Base-by-base conservation (phyloP, 2,113 vertebrate species). In the Fulmarus glacialis region DNA sequence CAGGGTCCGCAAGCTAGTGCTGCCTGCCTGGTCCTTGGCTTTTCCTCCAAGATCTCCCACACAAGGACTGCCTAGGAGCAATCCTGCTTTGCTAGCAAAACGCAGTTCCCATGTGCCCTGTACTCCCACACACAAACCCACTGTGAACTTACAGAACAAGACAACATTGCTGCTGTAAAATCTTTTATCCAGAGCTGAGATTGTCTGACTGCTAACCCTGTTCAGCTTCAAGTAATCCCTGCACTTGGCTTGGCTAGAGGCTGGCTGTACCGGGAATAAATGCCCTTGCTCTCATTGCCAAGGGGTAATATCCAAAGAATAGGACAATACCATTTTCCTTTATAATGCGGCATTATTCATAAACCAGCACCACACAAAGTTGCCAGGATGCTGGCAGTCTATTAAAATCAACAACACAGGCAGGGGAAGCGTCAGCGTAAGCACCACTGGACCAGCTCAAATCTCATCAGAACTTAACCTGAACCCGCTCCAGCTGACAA, bases 41-140 rank as follows among this genome's bases (percentile, higher is more conserved):
- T 85, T 89, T 62, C 47, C 84, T 93, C 32, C 71, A 53, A 66
- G 90, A 72, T 94, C 90, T 97, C 92, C 96, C 85, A 94, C 85
- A 92, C 58, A 79, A 58, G 84, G 66, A 56, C 74, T 85, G 84
- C n/a, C 2, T 3, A 75, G 67, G 84, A 95, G 82, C 71, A 62
- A 95, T 94, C 89, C 95, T 82, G 70, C 89, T 96, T 96, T 55
- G 70, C 93, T 85, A 90, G 96, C 89, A 95, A 80, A 95, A 88
- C 2, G 6, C 66, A 42, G 78, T 67, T 95, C 90, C 93, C 78
- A 62, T 34, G 93, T 47, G 89, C 82, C 94, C 92, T 71, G 38
- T 67, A 91, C 89, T 88, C 93, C 89, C 89, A 77, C 89, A 59
- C 82, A 45, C 89, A 95, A 94, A 93, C 89, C 94, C 93, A 91